Base-by-base conservation (phyloP, 2,113 vertebrate species). In the Heteronetta atricapilla region DNA sequence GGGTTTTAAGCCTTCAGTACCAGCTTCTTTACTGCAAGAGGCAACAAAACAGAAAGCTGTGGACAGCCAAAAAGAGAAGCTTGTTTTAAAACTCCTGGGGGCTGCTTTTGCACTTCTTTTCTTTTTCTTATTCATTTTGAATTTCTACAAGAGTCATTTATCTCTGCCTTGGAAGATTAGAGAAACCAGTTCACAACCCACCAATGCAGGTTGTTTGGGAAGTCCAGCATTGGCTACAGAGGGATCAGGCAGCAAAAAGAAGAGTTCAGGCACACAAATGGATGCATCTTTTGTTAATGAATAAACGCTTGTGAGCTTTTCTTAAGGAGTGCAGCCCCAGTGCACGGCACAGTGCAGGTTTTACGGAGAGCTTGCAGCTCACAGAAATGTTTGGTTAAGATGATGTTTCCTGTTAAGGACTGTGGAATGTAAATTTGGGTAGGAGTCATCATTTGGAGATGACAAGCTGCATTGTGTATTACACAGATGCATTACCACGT, bases 141-240 rank as follows among this genome's bases (percentile, higher is more conserved):
- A 97, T 85, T 62, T 97, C 81, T 97, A 82, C 93, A 97, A 96
- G 70, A 97, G 97, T 9, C 96, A 98, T 84, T 34, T 98, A 5
- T 7, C 77, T 46, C 29, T 90, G 44, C 95, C 89, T 91, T 29
- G 96, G 93, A 78, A 82, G 56, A 19, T 78, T 59, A 40, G 46
- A 89, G 44, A 68, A 56, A 14, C 56, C 94, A 29, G 38, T 58
- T 52, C 73, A 8, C 36, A 70, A 33, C 1, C 20, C 83, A 20
- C 9, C 17, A 12, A 25, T 38, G 5, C 10, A 15, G 38, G 31
- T 28, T 40, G 29, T 34, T 26, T 38, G 29, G 81, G 52, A 40
- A 44, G 50, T 6, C 21, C 56, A 8, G 38, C 40, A 3, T 22
- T 15, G 34, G 36, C 33, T 23, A 5, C 52, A 4, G 89, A 56